Base-by-base conservation (phyloP, 2,888 invertebrate species). In the Diaphora mendica region DNA sequence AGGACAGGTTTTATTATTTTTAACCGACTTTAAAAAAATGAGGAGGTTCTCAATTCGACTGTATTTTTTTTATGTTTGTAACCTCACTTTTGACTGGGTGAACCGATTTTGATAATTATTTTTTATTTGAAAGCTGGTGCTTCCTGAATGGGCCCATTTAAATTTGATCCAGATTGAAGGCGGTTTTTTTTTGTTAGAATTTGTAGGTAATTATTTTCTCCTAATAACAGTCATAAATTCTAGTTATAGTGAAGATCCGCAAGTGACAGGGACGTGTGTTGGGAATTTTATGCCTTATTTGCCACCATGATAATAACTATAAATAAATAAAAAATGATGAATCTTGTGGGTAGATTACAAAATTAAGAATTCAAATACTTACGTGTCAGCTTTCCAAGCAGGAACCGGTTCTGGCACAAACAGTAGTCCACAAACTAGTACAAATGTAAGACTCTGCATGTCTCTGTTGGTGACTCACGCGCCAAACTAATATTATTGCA, bases 351-450 rank as follows among this genome's bases (percentile, higher is more conserved):
- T 64, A 64, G 70, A 62, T 70, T 62, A 62, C 30, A 70, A 70
- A 70, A 23, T 35, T 23, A 23, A n/a, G 5, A 11, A 39, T 7
- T 44, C 13, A 20, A 48, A 67, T 79, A 76, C 93, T 92, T 86
- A 93, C 93, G 88, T 89, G 82, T 92, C 91, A 72, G 89, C 88
- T 86, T 88, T 92, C 90, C 90, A 92, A 42, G 94, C 94, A 59
- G 94, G 91, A 70, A 86, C 88, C 51, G 93, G 93, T 68, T 93
- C 91, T 33, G 94, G 93, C 73, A 92, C 77, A 79, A 93, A 84
- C 75, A 93, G 84, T 72, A 95, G 86, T 81, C 90, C 87, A 87
- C 92, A 85, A 76, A 94, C 72, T 74, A 94, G 79, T 72, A 86
- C 82, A 81, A 89, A 86, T 86, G 86, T 91, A 78, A 89, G 81